phyloP scores from a whole-genome alignment of 2,888 invertebrate species.

The Callinectes sapidus region DNA sequence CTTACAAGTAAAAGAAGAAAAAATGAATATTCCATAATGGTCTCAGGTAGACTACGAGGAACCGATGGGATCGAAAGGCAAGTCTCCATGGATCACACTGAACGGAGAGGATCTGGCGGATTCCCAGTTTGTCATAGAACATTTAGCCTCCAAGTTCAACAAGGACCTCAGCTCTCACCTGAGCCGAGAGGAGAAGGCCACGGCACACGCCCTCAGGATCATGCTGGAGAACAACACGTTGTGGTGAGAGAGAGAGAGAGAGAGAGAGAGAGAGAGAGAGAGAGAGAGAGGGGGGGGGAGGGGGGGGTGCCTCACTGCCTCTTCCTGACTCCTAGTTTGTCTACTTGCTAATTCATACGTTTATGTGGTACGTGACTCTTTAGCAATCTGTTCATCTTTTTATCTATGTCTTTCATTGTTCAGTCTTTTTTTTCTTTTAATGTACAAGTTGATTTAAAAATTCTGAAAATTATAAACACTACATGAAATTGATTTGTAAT shows the following conservation, averaged over 20 bases:
- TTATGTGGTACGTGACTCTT: not conserved
- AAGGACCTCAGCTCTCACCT: constrained; percentile 74
- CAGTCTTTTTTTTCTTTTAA: not conserved
- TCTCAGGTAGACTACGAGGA: constrained; percentile 74
- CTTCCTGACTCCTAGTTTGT: not conserved
- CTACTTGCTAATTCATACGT: not conserved
- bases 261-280: constrained; percentile 16
- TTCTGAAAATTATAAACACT: not conserved
- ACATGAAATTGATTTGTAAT: not conserved
- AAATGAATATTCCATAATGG: not conserved
- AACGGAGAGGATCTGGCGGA: constrained; percentile 75
- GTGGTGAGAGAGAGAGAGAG: constrained; percentile 39
- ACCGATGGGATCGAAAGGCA: constrained; percentile 75
- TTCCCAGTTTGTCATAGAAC: constrained; percentile 76
- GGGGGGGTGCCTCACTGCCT: not conserved
- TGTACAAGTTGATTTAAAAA: not conserved
- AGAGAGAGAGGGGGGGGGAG: constrained; percentile 9
- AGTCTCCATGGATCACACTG: constrained; percentile 73
- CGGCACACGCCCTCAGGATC: constrained; percentile 75
- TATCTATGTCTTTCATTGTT: not conserved
- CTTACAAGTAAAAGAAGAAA: not conserved
- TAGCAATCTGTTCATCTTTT: not conserved
- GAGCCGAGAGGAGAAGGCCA: constrained; percentile 74
- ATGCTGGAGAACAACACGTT: constrained; percentile 76
- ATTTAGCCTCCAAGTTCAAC: constrained; percentile 74